Conservation (phyloP, 2,113 vertebrate species). For the Festucalex cinctus region DNA sequence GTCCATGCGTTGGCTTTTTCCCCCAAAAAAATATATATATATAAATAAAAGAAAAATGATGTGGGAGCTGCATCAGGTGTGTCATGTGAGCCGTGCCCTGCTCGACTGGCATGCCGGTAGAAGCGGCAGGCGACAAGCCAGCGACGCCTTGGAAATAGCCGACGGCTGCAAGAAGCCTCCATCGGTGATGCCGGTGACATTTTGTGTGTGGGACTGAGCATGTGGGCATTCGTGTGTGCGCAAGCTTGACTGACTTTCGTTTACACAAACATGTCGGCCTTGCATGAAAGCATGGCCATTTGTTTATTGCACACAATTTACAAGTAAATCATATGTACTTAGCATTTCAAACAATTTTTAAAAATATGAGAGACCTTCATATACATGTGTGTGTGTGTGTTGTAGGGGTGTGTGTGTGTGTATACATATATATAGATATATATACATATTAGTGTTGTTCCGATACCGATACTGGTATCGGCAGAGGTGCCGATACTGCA, state of each 20-base stretch:
- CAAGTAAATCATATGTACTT: not conserved
- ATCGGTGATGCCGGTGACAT: conserved; percentile 11
- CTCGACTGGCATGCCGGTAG: too few species aligned
- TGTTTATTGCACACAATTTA: not conserved
- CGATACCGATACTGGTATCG: too few species aligned
- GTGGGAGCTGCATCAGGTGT: conserved; percentile 38
- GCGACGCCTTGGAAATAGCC: conserved; percentile 17
- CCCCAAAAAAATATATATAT: too few species aligned
- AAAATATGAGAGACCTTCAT: not conserved
- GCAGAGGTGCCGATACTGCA: too few species aligned
- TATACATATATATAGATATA: too few species aligned
- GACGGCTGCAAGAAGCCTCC: conserved; percentile 23
- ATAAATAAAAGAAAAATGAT: conserved; percentile 6
- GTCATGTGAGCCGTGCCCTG: conserved; percentile 35
- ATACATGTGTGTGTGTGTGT: too few species aligned
- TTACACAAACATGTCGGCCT: not conserved
- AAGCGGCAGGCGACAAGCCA: too few species aligned
- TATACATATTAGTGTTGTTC: too few species aligned
- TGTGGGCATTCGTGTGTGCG: conserved; percentile 25
- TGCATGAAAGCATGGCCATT: not conserved
- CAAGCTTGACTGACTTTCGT: conserved; percentile 23
- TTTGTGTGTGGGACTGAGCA: conserved; percentile 36
- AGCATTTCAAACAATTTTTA: not conserved
- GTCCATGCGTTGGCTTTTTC: conserved; percentile 32
- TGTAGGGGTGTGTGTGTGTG: too few species aligned